Evolutionary conservation across 2,888 invertebrate genomes (phyloP), one percentile per base, ranked within the genome.

Genomic region (Nomada hirtipes): DNA sequence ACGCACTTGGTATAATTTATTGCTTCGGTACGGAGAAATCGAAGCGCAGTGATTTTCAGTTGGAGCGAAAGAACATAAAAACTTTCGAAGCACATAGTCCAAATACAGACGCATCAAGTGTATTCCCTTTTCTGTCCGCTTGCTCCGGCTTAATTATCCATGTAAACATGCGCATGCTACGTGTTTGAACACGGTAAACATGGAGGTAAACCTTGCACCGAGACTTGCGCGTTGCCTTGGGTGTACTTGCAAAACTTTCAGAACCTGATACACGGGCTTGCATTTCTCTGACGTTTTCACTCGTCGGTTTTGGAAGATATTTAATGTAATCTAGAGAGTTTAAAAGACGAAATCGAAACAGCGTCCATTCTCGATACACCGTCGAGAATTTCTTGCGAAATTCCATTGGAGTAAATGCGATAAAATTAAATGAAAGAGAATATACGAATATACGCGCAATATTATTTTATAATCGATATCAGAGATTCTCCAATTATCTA

Each of bases 151-250:
- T 59, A 23, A 47, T 72, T 55, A n/a, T 36, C 36, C 23, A 20
- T n/a, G 53, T 36, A 72, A 55, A 50, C 36, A 29, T 3, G 36
- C n/a, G 11, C 36, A 20, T 2, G 36, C 13, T 50, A 26, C 52
- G 15, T 65, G 64, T 76, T 76, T 73, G 74, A 64, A 42, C 1
- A 42, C 2, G 20, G 26, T 42, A 73, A 76, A 76, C 44, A 65
- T 4, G 52, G 15, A 11, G 1, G 64, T 15, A 13, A 72, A 64
- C 13, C 23, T n/a, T 29, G 60, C 36, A 18, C 52, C 53, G 55
- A n/a, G 63, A 47, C 4, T 15, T 13, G 20, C 23, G 42, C 11
- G 53, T 18, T 20, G 0, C 29, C 42, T 4, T 18, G 2, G 18
- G 42, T 13, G 26, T 55, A 69, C 23, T 13, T 42, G 20, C 15